Evolutionary conservation across 2,888 invertebrate species (phyloP).

Genomic region (Parnassius orleans): DNA sequence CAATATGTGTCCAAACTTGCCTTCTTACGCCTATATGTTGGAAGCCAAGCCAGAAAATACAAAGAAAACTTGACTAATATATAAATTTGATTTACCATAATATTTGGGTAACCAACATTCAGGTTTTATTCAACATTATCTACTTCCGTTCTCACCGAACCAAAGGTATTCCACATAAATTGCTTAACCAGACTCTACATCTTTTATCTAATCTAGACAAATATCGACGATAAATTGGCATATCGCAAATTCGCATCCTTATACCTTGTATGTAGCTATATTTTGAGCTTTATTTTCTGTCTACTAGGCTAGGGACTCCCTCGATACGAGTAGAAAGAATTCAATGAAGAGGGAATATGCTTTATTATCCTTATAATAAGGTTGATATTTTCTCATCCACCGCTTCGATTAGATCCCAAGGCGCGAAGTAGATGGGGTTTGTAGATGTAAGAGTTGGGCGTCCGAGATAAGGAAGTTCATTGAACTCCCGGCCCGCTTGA

Average conservation of each 20-base stretch:
- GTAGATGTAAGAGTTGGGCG: slow-evolving; percentile 61
- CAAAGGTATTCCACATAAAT: slow-evolving; percentile 21
- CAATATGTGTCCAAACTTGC: too few relatives aligned
- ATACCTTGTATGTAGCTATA: not conserved
- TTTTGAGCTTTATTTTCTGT: slow-evolving; percentile 9
- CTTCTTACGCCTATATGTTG: too few relatives aligned
- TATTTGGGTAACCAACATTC: slow-evolving; percentile 9
- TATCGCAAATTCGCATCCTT: slow-evolving; percentile 45
- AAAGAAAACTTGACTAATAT: too few relatives aligned
- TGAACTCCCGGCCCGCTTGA: slow-evolving; percentile 51
- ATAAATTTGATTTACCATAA: not conserved
- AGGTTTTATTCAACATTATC: slow-evolving; percentile 8
- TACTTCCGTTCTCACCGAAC: slow-evolving; percentile 21
- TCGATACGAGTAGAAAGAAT: not conserved
- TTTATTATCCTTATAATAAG: slow-evolving; percentile 49
- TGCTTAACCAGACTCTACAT: slow-evolving; percentile 30
- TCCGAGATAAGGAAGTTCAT: slow-evolving; percentile 67
- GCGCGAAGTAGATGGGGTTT: slow-evolving; percentile 56
- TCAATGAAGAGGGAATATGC: slow-evolving; percentile 34
- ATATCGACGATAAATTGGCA: slow-evolving; percentile 57
- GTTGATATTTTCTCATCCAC: slow-evolving; percentile 44
- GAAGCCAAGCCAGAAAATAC: too few relatives aligned
- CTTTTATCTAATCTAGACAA: slow-evolving; percentile 65
- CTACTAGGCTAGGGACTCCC: not conserved
- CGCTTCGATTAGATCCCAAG: slow-evolving; percentile 53